Base-by-base conservation (phyloP, 2,797 vertebrate species). In the Muscicapa comitata region DNA sequence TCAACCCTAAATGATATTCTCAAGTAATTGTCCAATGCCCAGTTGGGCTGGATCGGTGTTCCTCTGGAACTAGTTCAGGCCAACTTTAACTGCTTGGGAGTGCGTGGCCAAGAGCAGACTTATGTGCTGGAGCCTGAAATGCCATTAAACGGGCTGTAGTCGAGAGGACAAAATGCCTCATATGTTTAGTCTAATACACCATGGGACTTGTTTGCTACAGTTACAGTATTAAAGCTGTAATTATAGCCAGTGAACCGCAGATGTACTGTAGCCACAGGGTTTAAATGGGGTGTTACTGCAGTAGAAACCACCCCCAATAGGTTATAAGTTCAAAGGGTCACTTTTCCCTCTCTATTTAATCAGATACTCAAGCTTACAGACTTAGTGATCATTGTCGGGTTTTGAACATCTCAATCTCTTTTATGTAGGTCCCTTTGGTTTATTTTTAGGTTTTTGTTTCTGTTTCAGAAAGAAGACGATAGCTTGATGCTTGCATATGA, bases 181-280 rank as follows among this genome's bases (percentile, higher is more conserved):
- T 92, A 67, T 94, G 81, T 96, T 96, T 96, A 92, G 88, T 94
- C 93, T 96, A 94, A 92, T 88, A 92, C 91, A 94, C 96, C 76
- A 61, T 90, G 96, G 96, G 96, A 97, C 96, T 93, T 96, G 88
- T 96, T 97, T 96, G 97, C 96, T 94, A 88, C 93, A 97, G 97
- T 98, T 97, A 94, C 96, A 95, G 96, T 98, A 97, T 98, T 96
- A 97, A 96, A 97, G 96, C 97, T 89, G 95, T 98, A 98, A 98
- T 98, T 98, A 97, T 95, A 97, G 90, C 73, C 97, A 98, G 97
- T 97, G 97, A 98, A 98, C 98, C 97, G 21, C 97, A 98, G 96
- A 97, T 94, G 95, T 90, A 94, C 91, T 95, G 92, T 92, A 96
- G 97, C 96, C 94, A 95, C 96, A 91, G 95, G 95, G 84, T 93